A percentile compares a stretch with the other conserved stretches of the same genome.
Evolutionary conservation across 2,113 vertebrate genomes (phyloP).

Genomic region (Chamaea fasciata): DNA sequence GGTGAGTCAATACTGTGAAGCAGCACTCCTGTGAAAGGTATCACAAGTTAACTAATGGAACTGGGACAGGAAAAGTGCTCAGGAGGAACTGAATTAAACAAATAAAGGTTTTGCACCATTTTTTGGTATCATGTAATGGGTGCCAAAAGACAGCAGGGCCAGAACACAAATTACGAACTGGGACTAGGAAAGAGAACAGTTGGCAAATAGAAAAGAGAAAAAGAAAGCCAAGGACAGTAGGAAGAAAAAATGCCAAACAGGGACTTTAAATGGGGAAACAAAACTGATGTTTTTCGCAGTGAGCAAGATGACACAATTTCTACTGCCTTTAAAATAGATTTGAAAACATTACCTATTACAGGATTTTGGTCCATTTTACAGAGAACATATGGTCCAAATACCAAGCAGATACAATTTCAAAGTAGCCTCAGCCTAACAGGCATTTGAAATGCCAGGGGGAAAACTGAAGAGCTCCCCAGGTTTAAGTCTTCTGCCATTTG

Average conservation of each 20-base stretch:
- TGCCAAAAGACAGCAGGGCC: not conserved
- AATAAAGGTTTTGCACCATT: not conserved
- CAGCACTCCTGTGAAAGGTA: not conserved
- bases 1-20: not conserved
- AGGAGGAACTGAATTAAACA: not conserved
- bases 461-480: not conserved
- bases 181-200: not conserved
- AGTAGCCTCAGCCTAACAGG: not conserved
- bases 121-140: not conserved
- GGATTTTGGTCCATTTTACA: not conserved
- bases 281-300: not conserved
- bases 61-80: not conserved
- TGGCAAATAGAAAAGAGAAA: not conserved
- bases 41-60: not conserved
- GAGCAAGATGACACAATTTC: not conserved
- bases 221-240: not conserved
- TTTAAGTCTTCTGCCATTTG: not conserved
- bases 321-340: not conserved
- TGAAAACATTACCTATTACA: not conserved
- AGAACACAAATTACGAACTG: not conserved
- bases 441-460: not conserved
- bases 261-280: not conserved
- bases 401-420: not conserved
- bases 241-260: not conserved
- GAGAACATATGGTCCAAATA: not conserved